Conservation (phyloP, 2,888 invertebrate genomes). For the Atrina japonica region DNA sequence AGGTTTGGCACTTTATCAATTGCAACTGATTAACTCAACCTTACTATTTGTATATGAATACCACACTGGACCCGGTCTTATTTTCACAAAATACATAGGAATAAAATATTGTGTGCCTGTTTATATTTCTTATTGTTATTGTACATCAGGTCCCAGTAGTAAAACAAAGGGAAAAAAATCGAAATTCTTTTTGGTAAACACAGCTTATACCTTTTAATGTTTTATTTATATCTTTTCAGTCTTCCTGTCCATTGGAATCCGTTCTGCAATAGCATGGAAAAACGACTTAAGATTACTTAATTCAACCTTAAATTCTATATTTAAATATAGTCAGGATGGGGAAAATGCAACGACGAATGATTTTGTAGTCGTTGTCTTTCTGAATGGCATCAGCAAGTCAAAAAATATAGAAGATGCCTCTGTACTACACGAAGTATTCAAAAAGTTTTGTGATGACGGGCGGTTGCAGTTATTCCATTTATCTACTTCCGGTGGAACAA, state of each 20-base stretch:
- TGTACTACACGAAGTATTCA: background rate
- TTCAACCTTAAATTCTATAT: conserved; percentile 4
- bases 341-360: background rate
- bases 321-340: background rate
- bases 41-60: background rate
- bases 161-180: no score
- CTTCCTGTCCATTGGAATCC: conserved; percentile 14
- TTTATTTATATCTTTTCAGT: conserved; percentile 1
- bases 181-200: no score
- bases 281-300: background rate
- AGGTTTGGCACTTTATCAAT: no score
- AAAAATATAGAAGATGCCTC: background rate
- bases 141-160: no score
- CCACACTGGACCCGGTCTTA: no score
- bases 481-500: background rate
- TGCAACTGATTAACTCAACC: no score
- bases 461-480: conserved; percentile 11
- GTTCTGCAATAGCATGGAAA: background rate
- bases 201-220: no score
- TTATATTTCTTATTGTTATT: no score
- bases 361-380: background rate
- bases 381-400: background rate
- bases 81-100: no score
- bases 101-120: no score
- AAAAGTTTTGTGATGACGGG: conserved; percentile 16